phyloP scores from a whole-genome alignment of 2,797 vertebrate genomes.

The Myotis myotis region DNA sequence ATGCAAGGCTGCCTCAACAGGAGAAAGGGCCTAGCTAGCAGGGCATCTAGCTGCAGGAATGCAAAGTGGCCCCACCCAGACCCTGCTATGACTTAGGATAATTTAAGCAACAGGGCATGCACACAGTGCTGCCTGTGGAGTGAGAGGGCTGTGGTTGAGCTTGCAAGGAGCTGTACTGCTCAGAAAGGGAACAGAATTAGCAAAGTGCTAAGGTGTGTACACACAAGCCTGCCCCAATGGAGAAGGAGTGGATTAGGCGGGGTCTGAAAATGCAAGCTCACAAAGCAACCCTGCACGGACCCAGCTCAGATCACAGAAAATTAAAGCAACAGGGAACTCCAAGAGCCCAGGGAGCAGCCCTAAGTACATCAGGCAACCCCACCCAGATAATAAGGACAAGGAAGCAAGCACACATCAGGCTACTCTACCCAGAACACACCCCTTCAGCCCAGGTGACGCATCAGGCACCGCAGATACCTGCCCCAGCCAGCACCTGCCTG shows the following conservation, averaged over 20 bases:
- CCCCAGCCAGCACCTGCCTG: background rate
- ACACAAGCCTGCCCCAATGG: background rate
- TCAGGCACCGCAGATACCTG: background rate
- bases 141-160: background rate
- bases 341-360: background rate
- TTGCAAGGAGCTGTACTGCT: background rate
- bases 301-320: background rate
- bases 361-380: background rate
- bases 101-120: background rate
- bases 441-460: background rate
- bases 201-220: background rate
- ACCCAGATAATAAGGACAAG: background rate
- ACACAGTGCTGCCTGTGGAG: background rate
- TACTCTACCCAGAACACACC: background rate
- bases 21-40: background rate
- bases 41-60: background rate
- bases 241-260: background rate
- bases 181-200: background rate
- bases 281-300: background rate
- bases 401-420: background rate
- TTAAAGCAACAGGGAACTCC: background rate
- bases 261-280: background rate
- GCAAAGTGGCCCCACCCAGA: background rate
- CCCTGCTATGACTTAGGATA: background rate
- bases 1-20: background rate